Evolutionary conservation across 2,113 vertebrate genomes (phyloP).

Genomic region (Equus przewalskii): DNA sequence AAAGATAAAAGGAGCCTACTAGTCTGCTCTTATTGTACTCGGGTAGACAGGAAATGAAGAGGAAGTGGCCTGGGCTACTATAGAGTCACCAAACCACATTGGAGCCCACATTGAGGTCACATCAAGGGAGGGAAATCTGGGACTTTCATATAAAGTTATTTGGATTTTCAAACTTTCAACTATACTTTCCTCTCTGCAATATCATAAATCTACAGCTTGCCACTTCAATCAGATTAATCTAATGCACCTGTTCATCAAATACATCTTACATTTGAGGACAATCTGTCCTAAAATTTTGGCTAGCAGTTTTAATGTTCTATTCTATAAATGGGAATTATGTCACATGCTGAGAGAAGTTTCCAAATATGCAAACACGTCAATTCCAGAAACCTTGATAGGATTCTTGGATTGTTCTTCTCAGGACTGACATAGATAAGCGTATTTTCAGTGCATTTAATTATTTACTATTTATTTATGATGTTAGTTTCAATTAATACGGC

Average conservation of each 20-base stretch:
- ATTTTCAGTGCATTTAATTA: not conserved
- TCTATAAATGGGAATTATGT: constrained; percentile 52
- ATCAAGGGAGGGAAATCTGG: not conserved
- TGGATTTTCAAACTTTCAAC: not conserved
- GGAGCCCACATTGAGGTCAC: not conserved
- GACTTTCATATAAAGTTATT: not conserved
- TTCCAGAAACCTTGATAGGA: not conserved
- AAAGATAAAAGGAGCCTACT: not conserved
- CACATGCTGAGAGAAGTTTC: constrained; percentile 20
- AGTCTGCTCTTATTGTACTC: not conserved
- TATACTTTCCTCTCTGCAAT: not conserved
- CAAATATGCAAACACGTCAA: constrained; percentile 12
- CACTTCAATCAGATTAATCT: constrained; percentile 29
- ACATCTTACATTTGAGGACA: constrained; percentile 19
- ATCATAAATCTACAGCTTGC: constrained; percentile 23
- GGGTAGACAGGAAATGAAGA: not conserved
- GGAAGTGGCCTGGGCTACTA: not conserved
- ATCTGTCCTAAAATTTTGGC: not conserved
- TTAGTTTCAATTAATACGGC: constrained; percentile 7
- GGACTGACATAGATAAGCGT: not conserved
- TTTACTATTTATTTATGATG: not conserved
- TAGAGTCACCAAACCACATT: not conserved
- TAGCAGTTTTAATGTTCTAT: not conserved
- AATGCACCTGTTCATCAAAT: constrained; percentile 31
- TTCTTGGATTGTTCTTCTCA: constrained; percentile 6